These are phyloP conservation scores for Tragelaphus buxtoni DNA, from an alignment of 2,113 vertebrate genomes.

Conservation along the genomic window DNA sequence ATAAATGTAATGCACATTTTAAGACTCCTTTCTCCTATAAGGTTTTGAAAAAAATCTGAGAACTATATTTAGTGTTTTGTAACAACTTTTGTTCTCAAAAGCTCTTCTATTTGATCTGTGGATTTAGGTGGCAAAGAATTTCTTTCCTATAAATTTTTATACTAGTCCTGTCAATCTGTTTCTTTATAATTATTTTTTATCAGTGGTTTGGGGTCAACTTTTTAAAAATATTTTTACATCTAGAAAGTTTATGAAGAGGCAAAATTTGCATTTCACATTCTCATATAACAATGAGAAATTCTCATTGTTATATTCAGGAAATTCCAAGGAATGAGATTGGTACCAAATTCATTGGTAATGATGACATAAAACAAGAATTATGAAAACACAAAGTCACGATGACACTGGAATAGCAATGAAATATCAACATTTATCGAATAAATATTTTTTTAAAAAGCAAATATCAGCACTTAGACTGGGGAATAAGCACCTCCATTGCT, in stretches of 20 bases:
- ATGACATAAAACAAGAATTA: background rate
- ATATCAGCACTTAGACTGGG: background rate
- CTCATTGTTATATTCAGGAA: background rate
- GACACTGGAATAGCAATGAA: background rate
- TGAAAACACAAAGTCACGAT: background rate
- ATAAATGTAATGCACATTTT: conserved; percentile 71
- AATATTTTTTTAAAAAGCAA: background rate
- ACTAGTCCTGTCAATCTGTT: background rate
- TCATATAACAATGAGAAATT: background rate
- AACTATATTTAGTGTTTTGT: conserved; percentile 51
- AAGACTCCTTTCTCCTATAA: conserved; percentile 53
- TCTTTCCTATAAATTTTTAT: background rate
- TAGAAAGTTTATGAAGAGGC: background rate
- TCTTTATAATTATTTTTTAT: conserved; percentile 11
- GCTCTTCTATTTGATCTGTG: background rate
- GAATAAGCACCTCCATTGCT: background rate
- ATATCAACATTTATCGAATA: background rate
- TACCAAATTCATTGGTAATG: background rate
- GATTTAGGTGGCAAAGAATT: background rate
- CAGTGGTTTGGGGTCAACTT: background rate
- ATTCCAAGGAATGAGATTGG: background rate
- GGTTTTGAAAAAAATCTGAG: conserved; percentile 32
- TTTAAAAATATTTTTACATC: background rate
- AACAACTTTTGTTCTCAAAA: conserved; percentile 48
- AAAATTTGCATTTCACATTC: background rate